Conservation (phyloP, 2,797 vertebrate species). For the Megaceryle alcyon region DNA sequence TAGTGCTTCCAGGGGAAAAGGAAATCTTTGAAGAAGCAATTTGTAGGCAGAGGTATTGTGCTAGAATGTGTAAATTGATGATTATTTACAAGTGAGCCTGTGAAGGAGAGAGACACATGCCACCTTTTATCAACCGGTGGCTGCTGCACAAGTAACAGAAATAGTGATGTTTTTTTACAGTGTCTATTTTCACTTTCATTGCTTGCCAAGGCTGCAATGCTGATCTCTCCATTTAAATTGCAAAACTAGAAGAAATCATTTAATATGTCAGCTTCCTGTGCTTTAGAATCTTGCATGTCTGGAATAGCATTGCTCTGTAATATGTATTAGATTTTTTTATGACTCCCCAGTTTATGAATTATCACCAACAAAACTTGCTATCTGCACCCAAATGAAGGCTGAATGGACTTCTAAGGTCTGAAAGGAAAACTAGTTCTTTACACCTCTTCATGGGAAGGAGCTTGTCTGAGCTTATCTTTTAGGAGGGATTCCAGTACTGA, state of each 20-base stretch:
- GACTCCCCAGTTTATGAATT: neutral
- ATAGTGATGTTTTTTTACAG: slow-evolving; percentile 30
- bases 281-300: neutral
- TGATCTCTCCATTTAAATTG: slow-evolving; percentile 54
- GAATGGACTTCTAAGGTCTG: neutral
- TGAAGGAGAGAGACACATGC: slow-evolving; percentile 58
- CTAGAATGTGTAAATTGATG: slow-evolving; percentile 71
- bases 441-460: neutral
- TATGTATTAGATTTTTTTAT: neutral
- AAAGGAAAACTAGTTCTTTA: neutral
- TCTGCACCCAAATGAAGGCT: neutral
- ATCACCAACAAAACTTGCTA: neutral
- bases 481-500: neutral
- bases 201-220: slow-evolving; percentile 12
- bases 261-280: neutral
- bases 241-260: slow-evolving; percentile 12
- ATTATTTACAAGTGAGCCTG: slow-evolving; percentile 72
- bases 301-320: neutral
- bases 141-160: slow-evolving; percentile 37
- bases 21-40: slow-evolving; percentile 72
- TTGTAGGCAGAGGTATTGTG: slow-evolving; percentile 67
- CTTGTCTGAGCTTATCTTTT: neutral
- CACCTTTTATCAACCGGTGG: slow-evolving; percentile 48
- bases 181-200: slow-evolving; percentile 29
- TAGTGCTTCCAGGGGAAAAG: slow-evolving; percentile 56